Evolutionary conservation across 2,797 vertebrate species (phyloP), one percentile per base, ranked within the genome.

Genomic region (Chelon labrosus): DNA sequence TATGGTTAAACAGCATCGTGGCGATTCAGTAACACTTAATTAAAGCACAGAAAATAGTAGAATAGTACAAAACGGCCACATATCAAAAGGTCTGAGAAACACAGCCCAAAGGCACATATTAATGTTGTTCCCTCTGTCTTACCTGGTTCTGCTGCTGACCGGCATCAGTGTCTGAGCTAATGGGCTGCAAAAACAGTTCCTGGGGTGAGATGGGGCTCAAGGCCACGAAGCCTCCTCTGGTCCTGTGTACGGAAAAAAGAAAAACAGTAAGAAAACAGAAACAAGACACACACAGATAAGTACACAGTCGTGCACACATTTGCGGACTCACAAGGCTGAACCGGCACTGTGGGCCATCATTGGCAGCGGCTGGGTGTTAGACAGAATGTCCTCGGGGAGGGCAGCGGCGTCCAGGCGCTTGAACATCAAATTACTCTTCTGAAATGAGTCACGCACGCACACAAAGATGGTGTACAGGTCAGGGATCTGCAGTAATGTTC

Each of bases 341-440:
- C 95, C 94, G 0, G 97, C 96, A 22, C 97, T 98, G 88, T 98
- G 97, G 74, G 96, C 93, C 82, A 99, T 96, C 82, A 97, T 95
- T 0, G 97, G 97, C 80, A 98, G 91, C 8, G 96, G 93, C 88
- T 96, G 95, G 10, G 96, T 94, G 0, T 96, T 97, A 3, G 97
- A 97, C 57, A 98, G 94, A 49, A 98, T 97, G 85, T 98, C 97
- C 84, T 97, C 96, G 0, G 97, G 96, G 85, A 98, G 94, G 55
- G 96, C 94, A 0, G 97, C 96, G 0, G 97, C 96, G 69, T 98
- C 97, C 94, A 98, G 95, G 71, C 96, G 95, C 91, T 97, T 97
- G 91, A 98, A 98, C 93, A 98, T 97, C 59, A 97, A 93, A 61
- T 87, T 97, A 1, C 96, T 97, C 91, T 97, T 98, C 97, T 99